Evolutionary conservation across 2,888 invertebrate genomes (phyloP).

Genomic region (Boloria selene): DNA sequence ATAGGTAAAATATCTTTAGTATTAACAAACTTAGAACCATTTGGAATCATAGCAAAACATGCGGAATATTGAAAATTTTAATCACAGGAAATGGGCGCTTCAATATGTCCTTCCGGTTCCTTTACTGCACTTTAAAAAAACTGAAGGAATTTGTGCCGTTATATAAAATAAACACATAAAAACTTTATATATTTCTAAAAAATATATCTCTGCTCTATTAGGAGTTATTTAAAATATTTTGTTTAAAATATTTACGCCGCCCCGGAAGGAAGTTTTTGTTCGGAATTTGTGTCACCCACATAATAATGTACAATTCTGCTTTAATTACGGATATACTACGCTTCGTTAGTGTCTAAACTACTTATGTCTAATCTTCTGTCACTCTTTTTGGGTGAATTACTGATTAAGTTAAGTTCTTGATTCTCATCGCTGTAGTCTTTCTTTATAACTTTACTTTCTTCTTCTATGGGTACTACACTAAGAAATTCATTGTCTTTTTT

Average conservation of each 20-base stretch:
- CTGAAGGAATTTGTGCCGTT: too few species aligned
- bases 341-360: constrained; percentile 67
- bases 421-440: constrained; percentile 59
- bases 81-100: constrained; percentile 64
- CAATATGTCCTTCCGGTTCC: neutral
- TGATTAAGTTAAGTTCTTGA: constrained; percentile 70
- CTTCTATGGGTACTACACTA: constrained; percentile 67
- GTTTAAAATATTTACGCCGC: too few species aligned
- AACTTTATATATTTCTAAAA: too few species aligned
- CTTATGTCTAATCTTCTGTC: constrained; percentile 71
- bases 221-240: too few species aligned
- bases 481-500: constrained; percentile 55
- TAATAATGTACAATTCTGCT: constrained; percentile 59
- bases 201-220: too few species aligned
- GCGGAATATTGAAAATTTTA: constrained; percentile 45
- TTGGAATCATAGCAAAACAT: constrained; percentile 40
- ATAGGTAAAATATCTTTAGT: constrained; percentile 48
- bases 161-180: too few species aligned
- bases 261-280: constrained; percentile 2
- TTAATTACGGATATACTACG: constrained; percentile 54
- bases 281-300: constrained; percentile 39
- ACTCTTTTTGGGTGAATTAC: constrained; percentile 75
- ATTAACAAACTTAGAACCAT: constrained; percentile 41
- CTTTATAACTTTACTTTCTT: constrained; percentile 53
- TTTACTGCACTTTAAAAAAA: neutral